Evolutionary conservation across 1,140 invertebrate genomes (phyloP).

Genomic region (Marisa cornuarietis): DNA sequence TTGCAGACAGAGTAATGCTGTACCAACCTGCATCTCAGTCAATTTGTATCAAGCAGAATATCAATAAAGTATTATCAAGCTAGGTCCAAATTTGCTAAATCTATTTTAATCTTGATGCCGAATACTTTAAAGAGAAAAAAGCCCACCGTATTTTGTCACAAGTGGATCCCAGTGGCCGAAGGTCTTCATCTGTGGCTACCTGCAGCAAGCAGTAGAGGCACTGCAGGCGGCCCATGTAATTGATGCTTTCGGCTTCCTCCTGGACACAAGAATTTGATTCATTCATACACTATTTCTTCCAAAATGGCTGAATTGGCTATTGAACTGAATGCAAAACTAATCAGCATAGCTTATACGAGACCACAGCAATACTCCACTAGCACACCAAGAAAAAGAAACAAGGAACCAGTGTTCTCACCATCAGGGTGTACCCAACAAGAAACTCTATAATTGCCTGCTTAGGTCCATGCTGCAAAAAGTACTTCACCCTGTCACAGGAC

Average conservation of each 20-base stretch:
- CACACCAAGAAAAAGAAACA: too few relatives aligned
- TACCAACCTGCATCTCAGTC: too few relatives aligned
- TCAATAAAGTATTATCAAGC: too few relatives aligned
- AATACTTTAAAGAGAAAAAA: neutral
- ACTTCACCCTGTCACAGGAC: constrained; percentile 7
- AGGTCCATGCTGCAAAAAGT: constrained; percentile 14
- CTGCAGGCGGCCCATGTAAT: neutral
- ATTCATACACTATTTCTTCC: too few relatives aligned
- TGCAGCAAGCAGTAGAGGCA: constrained; percentile 23
- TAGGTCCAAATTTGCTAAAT: too few relatives aligned
- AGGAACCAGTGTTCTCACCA: neutral
- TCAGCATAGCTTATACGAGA: too few relatives aligned
- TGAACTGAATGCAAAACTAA: too few relatives aligned
- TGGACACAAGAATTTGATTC: neutral
- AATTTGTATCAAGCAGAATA: too few relatives aligned
- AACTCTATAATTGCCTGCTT: constrained; percentile 9
- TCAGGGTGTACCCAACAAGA: constrained; percentile 3
- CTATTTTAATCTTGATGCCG: too few relatives aligned
- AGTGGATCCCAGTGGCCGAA: neutral
- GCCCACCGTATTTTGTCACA: constrained; percentile 7
- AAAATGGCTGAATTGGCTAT: too few relatives aligned
- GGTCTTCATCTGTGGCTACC: constrained; percentile 6
- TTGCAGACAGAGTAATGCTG: neutral
- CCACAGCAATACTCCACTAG: too few relatives aligned
- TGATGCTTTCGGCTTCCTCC: constrained; percentile 2